Percentiles rank a stretch among this genome's conserved stretches.
These are phyloP conservation scores for Spheniscus humboldti DNA, from an alignment of 2,797 vertebrate species.

Conservation along the genomic window DNA sequence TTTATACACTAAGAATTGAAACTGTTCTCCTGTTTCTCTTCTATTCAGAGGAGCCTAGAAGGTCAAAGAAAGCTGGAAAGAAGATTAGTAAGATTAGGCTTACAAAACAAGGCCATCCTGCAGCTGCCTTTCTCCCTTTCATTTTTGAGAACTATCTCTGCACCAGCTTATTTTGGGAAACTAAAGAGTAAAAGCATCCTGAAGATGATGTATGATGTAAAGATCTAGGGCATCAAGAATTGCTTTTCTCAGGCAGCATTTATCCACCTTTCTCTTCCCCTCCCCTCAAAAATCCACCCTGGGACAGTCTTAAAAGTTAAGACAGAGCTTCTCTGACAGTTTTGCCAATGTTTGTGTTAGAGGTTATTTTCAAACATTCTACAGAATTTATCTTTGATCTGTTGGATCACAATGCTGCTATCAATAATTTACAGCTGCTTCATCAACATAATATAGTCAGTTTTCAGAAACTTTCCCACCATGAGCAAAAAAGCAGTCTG, in stretches of 20 bases:
- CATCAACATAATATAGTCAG: background rate
- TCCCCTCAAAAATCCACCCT: background rate
- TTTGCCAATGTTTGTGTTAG: background rate
- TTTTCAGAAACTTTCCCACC: background rate
- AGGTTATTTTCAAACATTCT: background rate
- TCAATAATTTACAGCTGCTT: conserved; percentile 31
- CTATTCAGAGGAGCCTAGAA: background rate
- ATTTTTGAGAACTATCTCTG: background rate
- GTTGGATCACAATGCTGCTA: background rate
- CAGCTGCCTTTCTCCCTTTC: background rate
- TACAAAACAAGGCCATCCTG: conserved; percentile 2
- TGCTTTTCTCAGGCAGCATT: background rate
- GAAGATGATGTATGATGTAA: background rate
- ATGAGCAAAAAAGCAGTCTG: background rate
- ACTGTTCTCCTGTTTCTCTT: background rate
- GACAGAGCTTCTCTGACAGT: background rate
- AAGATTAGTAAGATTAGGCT: background rate
- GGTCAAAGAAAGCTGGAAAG: background rate
- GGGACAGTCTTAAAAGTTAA: background rate
- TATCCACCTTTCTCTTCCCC: background rate
- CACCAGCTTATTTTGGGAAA: conserved; percentile 38
- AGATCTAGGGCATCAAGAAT: conserved; percentile 5
- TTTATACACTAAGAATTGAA: background rate
- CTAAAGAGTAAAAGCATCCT: conserved; percentile 16
- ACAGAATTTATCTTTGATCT: conserved; percentile 12